Base-by-base conservation (phyloP, 2,113 vertebrate species). In the Larimichthys crocea region DNA sequence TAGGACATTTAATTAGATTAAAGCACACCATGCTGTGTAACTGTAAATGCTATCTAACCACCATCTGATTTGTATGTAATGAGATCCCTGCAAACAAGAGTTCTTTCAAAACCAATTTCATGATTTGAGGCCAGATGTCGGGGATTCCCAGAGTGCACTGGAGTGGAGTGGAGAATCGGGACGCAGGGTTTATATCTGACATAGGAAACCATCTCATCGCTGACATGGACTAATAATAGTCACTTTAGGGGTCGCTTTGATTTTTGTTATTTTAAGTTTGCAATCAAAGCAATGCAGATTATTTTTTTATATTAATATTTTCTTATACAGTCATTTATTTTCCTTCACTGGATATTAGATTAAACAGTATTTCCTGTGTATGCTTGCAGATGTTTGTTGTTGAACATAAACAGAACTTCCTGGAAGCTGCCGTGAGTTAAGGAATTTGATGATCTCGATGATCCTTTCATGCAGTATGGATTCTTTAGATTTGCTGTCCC, bases 191-290 rank as follows among this genome's bases (percentile, higher is more conserved):
- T 84, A 82, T 79, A 81, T 73, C 57, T 68, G 35, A 60, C 83
- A 72, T 71, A 85, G 48, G 74, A 76, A 82, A 83, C 70, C 87
- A 86, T 91, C 89, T 81, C 89, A 92, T 48, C 55, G 74, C 88
- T 87, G 76, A 87, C 80, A 79, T 75, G 67, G 48, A 78, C 70
- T 59, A 67, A 83, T 69, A 69, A 79, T 80, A 26, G 63, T 85
- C 74, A 86, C 59, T 26, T 4, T 66, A 79, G 42, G 4, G 63
- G 72, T 69, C 61, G 52, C 35, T 17, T 29, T 40, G 0, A 0
- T 48, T 52, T 62, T 29, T 60, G 10, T 60, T 79, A 16, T 57
- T 74, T 86, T 59, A 46, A 61, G 42, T 72, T 64, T 20, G 10
- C 35, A 29, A 11, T 55, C 62, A 35, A 17, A 65, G 44, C 44